Evolutionary conservation across 2,888 invertebrate genomes (phyloP).

Genomic region (Cepaea hortensis): DNA sequence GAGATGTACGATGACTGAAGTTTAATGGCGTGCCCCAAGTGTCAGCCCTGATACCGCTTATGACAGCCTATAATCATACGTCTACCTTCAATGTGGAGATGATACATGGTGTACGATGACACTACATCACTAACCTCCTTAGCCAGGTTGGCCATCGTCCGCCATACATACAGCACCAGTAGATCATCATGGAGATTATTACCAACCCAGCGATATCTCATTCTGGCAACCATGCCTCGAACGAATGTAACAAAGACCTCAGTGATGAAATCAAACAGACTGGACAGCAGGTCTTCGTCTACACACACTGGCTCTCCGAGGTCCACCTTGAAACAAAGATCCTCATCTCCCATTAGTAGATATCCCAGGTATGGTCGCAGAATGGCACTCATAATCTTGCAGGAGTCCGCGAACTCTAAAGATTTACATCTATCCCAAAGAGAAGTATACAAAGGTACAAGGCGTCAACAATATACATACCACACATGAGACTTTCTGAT

Average conservation of each 20-base stretch:
- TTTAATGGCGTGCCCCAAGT: no score
- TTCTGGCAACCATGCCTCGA: not conserved
- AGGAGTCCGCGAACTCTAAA: conserved; percentile 5
- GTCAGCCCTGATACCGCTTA: no score
- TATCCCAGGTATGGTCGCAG: conserved; percentile 13
- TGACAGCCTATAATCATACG: no score
- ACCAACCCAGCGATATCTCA: not conserved
- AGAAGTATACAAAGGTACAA: no score
- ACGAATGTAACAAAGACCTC: conserved; percentile 26
- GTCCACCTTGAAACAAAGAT: not conserved
- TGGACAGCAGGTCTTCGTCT: conserved; percentile 16
- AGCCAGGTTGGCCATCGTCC: conserved; percentile 21
- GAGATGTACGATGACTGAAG: no score
- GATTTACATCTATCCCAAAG: conserved; percentile 6
- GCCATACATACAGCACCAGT: conserved; percentile 23
- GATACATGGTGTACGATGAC: not conserved
- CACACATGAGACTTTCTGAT: no score
- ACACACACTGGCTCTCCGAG: not conserved
- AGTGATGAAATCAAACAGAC: conserved; percentile 25
- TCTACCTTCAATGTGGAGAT: no score
- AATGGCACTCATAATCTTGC: conserved; percentile 11
- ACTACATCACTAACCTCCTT: conserved; percentile 22
- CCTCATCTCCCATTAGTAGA: not conserved
- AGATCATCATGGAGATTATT: not conserved
- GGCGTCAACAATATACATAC: no score